Conservation (phyloP, 1,140 invertebrate genomes). For the Rhyzopertha dominica region DNA sequence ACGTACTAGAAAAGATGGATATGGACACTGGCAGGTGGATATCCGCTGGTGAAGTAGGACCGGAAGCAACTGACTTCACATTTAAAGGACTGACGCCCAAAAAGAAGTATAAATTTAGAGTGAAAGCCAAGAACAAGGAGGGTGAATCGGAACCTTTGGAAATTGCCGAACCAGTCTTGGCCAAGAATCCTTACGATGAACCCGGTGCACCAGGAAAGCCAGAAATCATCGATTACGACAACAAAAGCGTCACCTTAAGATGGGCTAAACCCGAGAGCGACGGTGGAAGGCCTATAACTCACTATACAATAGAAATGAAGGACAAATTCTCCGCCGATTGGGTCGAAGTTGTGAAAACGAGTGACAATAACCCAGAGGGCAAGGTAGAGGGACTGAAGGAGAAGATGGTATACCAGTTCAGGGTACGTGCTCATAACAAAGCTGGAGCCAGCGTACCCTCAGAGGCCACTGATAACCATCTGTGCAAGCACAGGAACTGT, state of each 20-base stretch:
- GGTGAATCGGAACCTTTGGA: constrained; percentile 95
- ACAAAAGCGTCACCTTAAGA: constrained; percentile 80
- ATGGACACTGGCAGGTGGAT: constrained; percentile 89
- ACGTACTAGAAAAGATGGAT: constrained; percentile 96
- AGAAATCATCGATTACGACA: constrained; percentile 90
- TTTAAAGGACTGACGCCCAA: constrained; percentile 92
- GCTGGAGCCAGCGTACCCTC: constrained; percentile 83
- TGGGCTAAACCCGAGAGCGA: constrained; percentile 88
- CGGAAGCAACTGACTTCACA: constrained; percentile 73
- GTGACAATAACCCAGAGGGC: constrained; percentile 68
- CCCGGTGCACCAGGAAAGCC: constrained; percentile 86
- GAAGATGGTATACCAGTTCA: constrained; percentile 89
- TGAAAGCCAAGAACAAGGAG: constrained; percentile 97
- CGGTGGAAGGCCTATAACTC: constrained; percentile 90
- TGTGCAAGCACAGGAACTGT: constrained; percentile 91
- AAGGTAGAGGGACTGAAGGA: constrained; percentile 87
- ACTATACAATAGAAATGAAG: constrained; percentile 94
- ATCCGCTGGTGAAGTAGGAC: constrained; percentile 84
- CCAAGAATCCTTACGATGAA: constrained; percentile 96
- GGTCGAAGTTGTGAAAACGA: constrained; percentile 79
- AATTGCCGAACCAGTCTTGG: constrained; percentile 79
- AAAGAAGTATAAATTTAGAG: constrained; percentile 97
- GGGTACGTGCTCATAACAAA: constrained; percentile 88
- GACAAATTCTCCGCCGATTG: constrained; percentile 89
- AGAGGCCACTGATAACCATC: constrained; percentile 84